phyloP scores from a whole-genome alignment of 1,140 invertebrate genomes.

The Helicoverpa armigera region DNA sequence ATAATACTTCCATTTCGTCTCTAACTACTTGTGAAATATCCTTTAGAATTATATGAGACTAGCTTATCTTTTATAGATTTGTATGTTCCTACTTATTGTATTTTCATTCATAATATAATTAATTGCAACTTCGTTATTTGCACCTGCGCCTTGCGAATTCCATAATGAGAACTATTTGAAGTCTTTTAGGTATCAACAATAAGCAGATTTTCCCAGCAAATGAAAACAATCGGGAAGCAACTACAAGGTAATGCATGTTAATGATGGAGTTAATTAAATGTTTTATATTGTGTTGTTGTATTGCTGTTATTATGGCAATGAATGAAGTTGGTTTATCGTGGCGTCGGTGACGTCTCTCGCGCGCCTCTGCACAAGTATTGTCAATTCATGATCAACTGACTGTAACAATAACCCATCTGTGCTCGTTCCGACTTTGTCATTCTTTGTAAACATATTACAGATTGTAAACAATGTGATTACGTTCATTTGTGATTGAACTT shows the following conservation, averaged over 20 bases:
- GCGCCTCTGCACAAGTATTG: conserved; percentile 3
- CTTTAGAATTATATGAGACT: not conserved
- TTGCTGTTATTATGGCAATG: conserved; percentile 48
- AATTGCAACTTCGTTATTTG: no score
- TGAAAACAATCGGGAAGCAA: conserved; percentile 47
- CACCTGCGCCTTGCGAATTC: conserved; percentile 34
- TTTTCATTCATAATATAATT: no score
- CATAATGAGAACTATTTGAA: conserved; percentile 43
- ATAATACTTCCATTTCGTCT: conserved; percentile 34
- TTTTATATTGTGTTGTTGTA: conserved; percentile 55
- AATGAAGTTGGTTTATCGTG: conserved; percentile 16
- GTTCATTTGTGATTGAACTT: not conserved
- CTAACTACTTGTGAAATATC: conserved; percentile 11
- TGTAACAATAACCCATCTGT: not conserved
- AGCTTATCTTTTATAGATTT: not conserved
- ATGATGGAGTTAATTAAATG: conserved; percentile 58
- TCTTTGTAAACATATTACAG: not conserved
- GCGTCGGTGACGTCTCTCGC: conserved; percentile 4
- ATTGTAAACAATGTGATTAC: not conserved
- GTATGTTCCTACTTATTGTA: not conserved
- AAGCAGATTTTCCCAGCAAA: conserved; percentile 50
- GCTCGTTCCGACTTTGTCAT: not conserved
- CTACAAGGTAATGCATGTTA: conserved; percentile 67
- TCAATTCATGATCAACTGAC: conserved; percentile 6
- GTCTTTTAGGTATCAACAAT: conserved; percentile 49